Conservation (phyloP, 2,888 invertebrate species). For the Cyrtodaria siliqua region DNA sequence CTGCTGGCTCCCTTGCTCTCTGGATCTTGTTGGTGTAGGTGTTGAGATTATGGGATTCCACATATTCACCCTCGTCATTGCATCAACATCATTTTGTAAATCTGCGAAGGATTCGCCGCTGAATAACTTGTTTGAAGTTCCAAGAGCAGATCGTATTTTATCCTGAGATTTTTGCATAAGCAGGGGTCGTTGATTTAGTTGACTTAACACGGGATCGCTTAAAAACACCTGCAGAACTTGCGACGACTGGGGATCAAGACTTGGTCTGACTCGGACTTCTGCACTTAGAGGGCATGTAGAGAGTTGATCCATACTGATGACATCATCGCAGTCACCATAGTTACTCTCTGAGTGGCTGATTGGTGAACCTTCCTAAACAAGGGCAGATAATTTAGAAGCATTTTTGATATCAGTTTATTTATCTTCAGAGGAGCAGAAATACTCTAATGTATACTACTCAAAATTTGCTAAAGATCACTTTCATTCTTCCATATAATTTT, state of each 20-base stretch:
- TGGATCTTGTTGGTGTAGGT: slow-evolving; percentile 3
- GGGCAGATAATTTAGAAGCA: too few relatives aligned
- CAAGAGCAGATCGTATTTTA: neutral
- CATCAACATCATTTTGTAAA: slow-evolving; percentile 43
- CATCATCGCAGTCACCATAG: slow-evolving; percentile 43
- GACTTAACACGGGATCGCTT: slow-evolving; percentile 49
- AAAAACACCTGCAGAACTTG: slow-evolving; percentile 42
- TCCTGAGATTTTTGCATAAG: neutral
- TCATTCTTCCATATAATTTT: too few relatives aligned
- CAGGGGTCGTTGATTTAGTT: slow-evolving; percentile 46
- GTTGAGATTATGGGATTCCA: slow-evolving; percentile 59
- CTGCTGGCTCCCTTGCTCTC: slow-evolving; percentile 10
- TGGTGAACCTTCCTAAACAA: slow-evolving; percentile 15
- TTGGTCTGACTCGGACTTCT: slow-evolving; percentile 5
- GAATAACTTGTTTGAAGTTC: slow-evolving; percentile 22
- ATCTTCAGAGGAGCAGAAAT: too few relatives aligned
- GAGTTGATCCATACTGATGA: slow-evolving; percentile 67
- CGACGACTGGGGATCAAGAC: neutral
- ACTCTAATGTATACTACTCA: too few relatives aligned
- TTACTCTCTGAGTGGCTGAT: slow-evolving; percentile 22
- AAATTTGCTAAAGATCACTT: too few relatives aligned
- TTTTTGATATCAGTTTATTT: too few relatives aligned
- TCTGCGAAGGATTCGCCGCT: slow-evolving; percentile 27
- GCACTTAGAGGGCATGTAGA: slow-evolving; percentile 73
- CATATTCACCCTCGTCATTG: slow-evolving; percentile 53